Conservation (phyloP, 2,888 invertebrate species). For the Syrphus vitripennis region DNA sequence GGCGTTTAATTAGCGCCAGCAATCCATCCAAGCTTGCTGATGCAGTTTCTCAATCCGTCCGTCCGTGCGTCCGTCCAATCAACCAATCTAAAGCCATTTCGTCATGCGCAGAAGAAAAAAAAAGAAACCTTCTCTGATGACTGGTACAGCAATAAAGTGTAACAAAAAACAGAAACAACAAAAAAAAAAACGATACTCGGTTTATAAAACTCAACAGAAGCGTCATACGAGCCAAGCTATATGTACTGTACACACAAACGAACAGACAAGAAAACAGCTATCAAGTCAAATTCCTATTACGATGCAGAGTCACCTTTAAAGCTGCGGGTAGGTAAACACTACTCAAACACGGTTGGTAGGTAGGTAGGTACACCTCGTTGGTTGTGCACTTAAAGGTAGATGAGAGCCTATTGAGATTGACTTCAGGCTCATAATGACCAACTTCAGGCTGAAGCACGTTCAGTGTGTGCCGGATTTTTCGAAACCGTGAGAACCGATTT, state of each 20-base stretch:
- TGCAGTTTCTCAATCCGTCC: background rate
- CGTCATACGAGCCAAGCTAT: slow-evolving; percentile 19
- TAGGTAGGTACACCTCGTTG: slow-evolving; percentile 13
- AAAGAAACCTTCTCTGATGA: background rate
- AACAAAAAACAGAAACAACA: slow-evolving; percentile 7
- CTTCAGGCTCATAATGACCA: slow-evolving; percentile 63
- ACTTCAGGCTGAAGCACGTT: slow-evolving; percentile 65
- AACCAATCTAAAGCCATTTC: slow-evolving; percentile 18
- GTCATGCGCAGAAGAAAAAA: slow-evolving; percentile 26
- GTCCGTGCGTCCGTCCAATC: background rate
- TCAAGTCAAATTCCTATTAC: slow-evolving; percentile 43
- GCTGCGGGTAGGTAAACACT: slow-evolving; percentile 8
- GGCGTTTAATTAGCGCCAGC: slow-evolving; percentile 44
- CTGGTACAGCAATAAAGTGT: slow-evolving; percentile 35
- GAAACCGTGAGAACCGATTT: slow-evolving; percentile 81
- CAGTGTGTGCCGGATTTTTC: slow-evolving; percentile 77
- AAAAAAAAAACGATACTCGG: slow-evolving; percentile 1
- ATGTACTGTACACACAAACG: slow-evolving; percentile 32
- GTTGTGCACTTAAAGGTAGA: slow-evolving; percentile 17
- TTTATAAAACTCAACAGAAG: slow-evolving; percentile 14
- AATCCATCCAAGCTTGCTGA: slow-evolving; percentile 8
- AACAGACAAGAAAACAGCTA: slow-evolving; percentile 18
- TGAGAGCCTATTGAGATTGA: slow-evolving; percentile 40
- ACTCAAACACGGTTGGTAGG: slow-evolving; percentile 16
- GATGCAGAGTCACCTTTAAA: slow-evolving; percentile 40